Evolutionary conservation across 2,113 vertebrate species (phyloP).

Genomic region (Anguilla japonica): DNA sequence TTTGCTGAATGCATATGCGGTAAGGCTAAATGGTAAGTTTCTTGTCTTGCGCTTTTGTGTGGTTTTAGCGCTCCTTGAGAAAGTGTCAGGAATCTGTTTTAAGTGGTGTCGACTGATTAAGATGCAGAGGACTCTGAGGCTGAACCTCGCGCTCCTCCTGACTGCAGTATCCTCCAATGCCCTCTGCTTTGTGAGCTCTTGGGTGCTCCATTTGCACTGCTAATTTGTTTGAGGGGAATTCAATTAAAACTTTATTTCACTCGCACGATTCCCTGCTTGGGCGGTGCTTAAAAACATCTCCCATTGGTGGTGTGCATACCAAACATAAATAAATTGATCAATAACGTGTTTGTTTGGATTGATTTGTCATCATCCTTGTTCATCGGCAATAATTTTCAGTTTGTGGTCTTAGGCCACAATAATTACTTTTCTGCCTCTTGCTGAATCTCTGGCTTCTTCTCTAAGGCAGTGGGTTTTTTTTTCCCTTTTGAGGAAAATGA

Average conservation of each 20-base stretch:
- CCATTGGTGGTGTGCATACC: neutral
- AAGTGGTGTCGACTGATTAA: conserved; percentile 35
- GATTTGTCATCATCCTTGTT: neutral
- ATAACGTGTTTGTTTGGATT: neutral
- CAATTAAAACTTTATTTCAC: conserved; percentile 29
- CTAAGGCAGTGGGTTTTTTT: neutral
- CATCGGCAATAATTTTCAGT: conserved; percentile 6
- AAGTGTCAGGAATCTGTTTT: neutral
- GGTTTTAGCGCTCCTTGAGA: neutral
- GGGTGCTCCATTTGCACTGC: conserved; percentile 54
- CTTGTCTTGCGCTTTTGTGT: neutral
- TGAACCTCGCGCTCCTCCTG: conserved; percentile 24
- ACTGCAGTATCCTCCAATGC: conserved; percentile 56
- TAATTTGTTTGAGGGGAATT: conserved; percentile 38
- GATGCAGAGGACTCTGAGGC: conserved; percentile 26
- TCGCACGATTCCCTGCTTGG: conserved; percentile 33
- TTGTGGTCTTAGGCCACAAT: neutral
- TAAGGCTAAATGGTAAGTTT: no score
- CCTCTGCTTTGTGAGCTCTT: conserved; percentile 39
- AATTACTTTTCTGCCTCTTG: conserved; percentile 20
- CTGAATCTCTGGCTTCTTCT: neutral
- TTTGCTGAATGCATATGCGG: no score
- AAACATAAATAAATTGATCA: neutral
- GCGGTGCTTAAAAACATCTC: neutral
- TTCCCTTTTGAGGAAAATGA: neutral